Conservation (phyloP, 2,113 vertebrate species). For the Panthera tigris region DNA sequence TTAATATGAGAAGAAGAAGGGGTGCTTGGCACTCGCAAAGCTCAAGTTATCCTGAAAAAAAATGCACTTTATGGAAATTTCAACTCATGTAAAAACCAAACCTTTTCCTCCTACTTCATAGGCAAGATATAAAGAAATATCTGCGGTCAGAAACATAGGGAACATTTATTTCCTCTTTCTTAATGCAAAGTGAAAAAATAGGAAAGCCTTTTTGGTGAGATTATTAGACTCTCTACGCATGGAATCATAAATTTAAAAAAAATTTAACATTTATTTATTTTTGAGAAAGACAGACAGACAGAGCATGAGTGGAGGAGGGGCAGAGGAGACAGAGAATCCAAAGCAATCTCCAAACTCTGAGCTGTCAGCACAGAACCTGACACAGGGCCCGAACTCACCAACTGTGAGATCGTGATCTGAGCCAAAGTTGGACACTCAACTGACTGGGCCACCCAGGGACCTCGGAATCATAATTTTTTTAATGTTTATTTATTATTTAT, state of each 20-base stretch:
- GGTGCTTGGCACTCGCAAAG: background rate
- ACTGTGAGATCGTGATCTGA: no score
- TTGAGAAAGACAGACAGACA: no score
- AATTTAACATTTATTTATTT: no score
- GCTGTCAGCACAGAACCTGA: no score
- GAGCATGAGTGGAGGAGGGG: no score
- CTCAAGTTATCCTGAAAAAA: conserved; percentile 3
- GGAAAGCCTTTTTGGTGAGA: background rate
- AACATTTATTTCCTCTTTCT: background rate
- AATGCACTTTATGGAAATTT: conserved; percentile 19
- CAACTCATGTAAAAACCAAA: background rate
- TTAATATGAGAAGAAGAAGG: background rate
- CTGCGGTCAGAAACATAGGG: background rate
- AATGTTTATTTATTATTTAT: no score
- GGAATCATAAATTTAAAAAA: background rate
- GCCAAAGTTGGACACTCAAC: no score
- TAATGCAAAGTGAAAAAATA: conserved; percentile 3
- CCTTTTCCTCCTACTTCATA: background rate
- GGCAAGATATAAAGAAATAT: background rate
- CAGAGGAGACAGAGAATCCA: no score
- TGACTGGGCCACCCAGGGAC: no score
- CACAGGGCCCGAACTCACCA: no score
- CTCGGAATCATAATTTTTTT: no score
- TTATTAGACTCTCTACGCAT: background rate
- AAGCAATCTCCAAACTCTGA: no score